These are phyloP conservation scores for Ramphastos sulfuratus DNA, from an alignment of 2,113 vertebrate species.

Conservation along the genomic window DNA sequence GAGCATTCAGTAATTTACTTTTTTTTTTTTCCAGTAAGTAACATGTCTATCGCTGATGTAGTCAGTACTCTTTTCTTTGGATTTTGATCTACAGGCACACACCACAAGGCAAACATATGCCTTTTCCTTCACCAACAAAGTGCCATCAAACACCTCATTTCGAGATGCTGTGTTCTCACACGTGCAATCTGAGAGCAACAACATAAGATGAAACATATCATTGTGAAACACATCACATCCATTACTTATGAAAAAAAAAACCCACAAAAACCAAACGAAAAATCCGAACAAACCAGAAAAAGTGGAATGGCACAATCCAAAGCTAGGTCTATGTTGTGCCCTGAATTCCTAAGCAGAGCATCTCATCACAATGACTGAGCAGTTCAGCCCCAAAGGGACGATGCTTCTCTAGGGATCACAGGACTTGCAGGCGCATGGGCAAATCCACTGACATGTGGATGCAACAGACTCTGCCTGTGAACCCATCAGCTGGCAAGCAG, in stretches of 20 bases:
- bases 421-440: background rate
- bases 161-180: conserved; percentile 40
- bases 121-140: conserved; percentile 39
- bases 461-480: background rate
- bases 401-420: background rate
- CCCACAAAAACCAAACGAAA: background rate
- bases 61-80: background rate
- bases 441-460: background rate
- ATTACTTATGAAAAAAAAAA: background rate
- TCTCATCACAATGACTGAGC: background rate
- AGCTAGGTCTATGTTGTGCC: background rate
- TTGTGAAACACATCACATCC: conserved; percentile 47
- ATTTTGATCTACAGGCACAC: conserved; percentile 3
- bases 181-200: conserved; percentile 42
- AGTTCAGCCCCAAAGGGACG: background rate
- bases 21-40: background rate
- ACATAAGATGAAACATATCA: background rate
- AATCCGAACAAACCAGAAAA: background rate
- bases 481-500: background rate
- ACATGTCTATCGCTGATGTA: background rate
- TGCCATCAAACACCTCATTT: conserved; percentile 22
- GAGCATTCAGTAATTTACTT: background rate
- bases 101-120: conserved; percentile 51
- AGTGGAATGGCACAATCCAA: background rate
- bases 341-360: conserved; percentile 50